Evolutionary conservation across 1,140 invertebrate species (phyloP).

Genomic region (Geopemphigus sp.): DNA sequence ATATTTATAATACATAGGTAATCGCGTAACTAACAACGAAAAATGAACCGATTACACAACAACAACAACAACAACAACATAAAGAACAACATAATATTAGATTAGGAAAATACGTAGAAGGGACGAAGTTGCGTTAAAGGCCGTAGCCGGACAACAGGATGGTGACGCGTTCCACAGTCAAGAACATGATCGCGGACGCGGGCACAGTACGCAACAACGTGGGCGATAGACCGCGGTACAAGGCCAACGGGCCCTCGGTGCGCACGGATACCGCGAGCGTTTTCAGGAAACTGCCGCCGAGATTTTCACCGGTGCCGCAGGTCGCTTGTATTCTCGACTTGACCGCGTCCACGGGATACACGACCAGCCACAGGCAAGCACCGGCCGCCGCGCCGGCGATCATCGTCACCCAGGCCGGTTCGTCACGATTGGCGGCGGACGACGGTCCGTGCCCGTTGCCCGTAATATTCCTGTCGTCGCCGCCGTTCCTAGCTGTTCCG

Average conservation of each 20-base stretch:
- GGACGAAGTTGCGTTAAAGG: too few relatives aligned
- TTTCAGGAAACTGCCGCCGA: conserved; percentile 4
- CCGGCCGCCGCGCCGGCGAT: conserved; percentile 87
- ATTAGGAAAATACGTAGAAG: too few relatives aligned
- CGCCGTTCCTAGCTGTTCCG: too few relatives aligned
- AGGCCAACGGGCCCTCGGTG: conserved; percentile 72
- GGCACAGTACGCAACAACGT: conserved; percentile 91
- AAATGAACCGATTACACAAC: too few relatives aligned
- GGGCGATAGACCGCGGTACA: conserved; percentile 92
- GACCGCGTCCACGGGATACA: conserved; percentile 95
- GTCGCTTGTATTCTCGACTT: conserved; percentile 91
- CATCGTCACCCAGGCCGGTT: conserved; percentile 72
- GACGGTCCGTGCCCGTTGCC: conserved; percentile 57
- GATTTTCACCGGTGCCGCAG: background rate
- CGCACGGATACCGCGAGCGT: conserved; percentile 66
- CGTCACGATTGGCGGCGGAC: background rate
- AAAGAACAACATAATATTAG: too few relatives aligned
- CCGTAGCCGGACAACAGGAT: conserved; percentile 64
- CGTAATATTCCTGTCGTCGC: too few relatives aligned
- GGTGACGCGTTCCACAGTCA: conserved; percentile 91
- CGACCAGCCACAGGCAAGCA: conserved; percentile 81
- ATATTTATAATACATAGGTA: too few relatives aligned
- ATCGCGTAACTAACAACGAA: too few relatives aligned
- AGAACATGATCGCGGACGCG: conserved; percentile 89
- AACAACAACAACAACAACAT: too few relatives aligned